phyloP scores from a whole-genome alignment of 2,888 invertebrate species.

The Cyclophora albipunctata region DNA sequence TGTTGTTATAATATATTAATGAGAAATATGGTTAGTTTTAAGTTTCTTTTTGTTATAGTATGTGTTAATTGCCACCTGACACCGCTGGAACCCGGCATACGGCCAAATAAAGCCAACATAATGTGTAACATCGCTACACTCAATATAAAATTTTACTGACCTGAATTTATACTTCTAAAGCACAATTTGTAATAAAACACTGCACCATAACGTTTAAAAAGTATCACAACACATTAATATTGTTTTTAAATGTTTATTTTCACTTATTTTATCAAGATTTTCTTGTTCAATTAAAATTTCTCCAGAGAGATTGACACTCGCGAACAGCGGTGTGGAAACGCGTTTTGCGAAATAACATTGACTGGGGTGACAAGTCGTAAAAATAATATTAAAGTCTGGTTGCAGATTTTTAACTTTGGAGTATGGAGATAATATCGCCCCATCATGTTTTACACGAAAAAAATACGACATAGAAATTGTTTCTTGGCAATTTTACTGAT shows the following conservation, averaged over 20 bases:
- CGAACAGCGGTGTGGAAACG: conserved; percentile 33
- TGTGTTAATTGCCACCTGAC: conserved; percentile 34
- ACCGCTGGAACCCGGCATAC: conserved; percentile 48
- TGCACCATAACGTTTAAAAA: conserved; percentile 47
- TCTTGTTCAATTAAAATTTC: conserved; percentile 36
- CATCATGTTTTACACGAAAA: no score
- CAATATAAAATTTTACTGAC: conserved; percentile 35
- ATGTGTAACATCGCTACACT: conserved; percentile 32
- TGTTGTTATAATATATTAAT: no score
- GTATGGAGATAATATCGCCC: no score
- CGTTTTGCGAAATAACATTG: conserved; percentile 26
- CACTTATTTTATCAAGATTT: conserved; percentile 56
- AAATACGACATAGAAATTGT: no score
- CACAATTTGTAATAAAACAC: conserved; percentile 28
- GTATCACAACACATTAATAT: conserved; percentile 43
- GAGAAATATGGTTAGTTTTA: no score
- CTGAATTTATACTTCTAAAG: conserved; percentile 37
- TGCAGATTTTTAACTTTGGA: no score
- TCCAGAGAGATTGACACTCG: conserved; percentile 38
- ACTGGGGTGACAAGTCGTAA: conserved; percentile 20
- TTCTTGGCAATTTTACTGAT: no score
- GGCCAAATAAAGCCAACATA: conserved; percentile 65
- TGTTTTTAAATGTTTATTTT: conserved; percentile 53
- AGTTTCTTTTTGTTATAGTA: no score
- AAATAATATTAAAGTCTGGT: neutral